phyloP scores from a whole-genome alignment of 2,888 invertebrate genomes.

The Heliconius cydno region DNA sequence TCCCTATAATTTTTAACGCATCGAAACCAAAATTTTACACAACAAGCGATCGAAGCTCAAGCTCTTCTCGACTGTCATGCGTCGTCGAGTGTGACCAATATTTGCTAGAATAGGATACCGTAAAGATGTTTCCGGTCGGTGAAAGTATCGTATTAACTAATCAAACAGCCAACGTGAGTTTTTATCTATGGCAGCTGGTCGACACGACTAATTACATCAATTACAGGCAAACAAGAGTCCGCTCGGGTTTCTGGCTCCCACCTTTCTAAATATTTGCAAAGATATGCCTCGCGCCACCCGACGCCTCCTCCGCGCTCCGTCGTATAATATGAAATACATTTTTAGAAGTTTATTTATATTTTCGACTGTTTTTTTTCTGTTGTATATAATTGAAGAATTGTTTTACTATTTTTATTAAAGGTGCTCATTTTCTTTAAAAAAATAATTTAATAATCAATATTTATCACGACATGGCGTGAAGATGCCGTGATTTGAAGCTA shows the following conservation, averaged over 20 bases:
- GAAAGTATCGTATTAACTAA: conserved; percentile 80
- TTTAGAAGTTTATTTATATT: background rate
- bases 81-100: conserved; percentile 78
- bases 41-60: background rate
- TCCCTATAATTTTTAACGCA: background rate
- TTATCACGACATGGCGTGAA: too few relatives aligned
- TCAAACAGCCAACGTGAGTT: conserved; percentile 70
- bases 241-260: conserved; percentile 79
- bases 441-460: too few relatives aligned
- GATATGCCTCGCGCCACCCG: conserved; percentile 56
- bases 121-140: conserved; percentile 79
- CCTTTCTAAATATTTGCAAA: conserved; percentile 81
- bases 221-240: conserved; percentile 76
- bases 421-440: too few relatives aligned
- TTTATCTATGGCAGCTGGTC: conserved; percentile 74
- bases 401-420: too few relatives aligned
- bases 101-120: conserved; percentile 77
- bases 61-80: conserved; percentile 65
- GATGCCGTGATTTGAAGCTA: too few relatives aligned
- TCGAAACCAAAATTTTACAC: background rate
- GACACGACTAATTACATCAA: conserved; percentile 84
- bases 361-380: background rate
- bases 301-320: conserved; percentile 44
- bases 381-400: too few relatives aligned
- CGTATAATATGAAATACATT: background rate